Evolutionary conservation across 2,113 vertebrate genomes (phyloP).

Genomic region (Bubalus kerabau): DNA sequence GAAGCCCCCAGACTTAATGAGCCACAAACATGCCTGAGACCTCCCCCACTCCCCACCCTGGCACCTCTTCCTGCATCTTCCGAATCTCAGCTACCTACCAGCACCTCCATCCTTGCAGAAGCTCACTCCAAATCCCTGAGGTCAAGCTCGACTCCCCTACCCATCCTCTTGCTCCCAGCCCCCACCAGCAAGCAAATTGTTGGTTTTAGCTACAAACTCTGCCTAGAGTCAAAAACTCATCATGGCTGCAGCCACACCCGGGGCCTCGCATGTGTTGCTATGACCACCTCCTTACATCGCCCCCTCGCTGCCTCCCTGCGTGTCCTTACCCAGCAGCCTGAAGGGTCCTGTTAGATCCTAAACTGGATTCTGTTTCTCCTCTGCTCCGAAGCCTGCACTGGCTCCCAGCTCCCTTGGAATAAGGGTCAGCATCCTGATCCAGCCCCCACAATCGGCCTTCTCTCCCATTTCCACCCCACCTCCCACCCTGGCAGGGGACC

Average conservation of each 20-base stretch:
- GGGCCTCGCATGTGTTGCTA: not conserved
- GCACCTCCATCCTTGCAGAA: not conserved
- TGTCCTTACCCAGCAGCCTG: not conserved
- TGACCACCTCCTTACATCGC: not conserved
- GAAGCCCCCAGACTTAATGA: not conserved
- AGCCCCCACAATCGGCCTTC: too few relatives aligned
- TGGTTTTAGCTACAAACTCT: not conserved
- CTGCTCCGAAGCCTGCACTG: not conserved
- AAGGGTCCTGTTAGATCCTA: not conserved
- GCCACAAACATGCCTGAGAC: not conserved
- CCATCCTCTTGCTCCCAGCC: not conserved
- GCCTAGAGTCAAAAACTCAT: not conserved
- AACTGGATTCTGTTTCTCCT: not conserved
- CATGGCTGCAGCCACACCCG: fast-evolving
- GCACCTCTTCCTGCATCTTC: not conserved
- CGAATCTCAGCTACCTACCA: fast-evolving
- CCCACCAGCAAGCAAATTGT: not conserved
- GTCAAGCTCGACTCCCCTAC: not conserved
- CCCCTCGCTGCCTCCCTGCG: too few relatives aligned
- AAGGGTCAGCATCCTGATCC: not conserved
- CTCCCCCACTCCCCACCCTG: fast-evolving
- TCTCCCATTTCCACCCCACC: not conserved
- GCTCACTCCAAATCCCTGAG: not conserved
- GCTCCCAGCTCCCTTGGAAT: not conserved
- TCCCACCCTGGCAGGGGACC: not conserved